Conservation (phyloP, 1,140 invertebrate species). For the Coenobita brevimanus region DNA sequence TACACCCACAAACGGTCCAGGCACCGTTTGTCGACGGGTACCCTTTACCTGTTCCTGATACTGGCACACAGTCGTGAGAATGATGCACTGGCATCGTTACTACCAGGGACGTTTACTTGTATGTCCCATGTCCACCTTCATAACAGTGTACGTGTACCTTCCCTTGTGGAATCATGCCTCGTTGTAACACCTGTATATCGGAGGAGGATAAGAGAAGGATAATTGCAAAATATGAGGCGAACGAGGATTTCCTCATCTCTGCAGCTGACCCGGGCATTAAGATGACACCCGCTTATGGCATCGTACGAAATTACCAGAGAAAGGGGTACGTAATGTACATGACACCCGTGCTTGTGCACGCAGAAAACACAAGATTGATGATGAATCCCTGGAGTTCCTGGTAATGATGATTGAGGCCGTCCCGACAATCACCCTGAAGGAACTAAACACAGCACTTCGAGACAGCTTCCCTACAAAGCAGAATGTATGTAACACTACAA, state of each 20-base stretch:
- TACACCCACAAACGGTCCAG: no score
- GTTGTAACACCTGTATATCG: background rate
- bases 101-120: no score
- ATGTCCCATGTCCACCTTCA: no score
- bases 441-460: conserved; percentile 1
- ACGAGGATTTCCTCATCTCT: conserved; percentile 24
- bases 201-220: conserved; percentile 27
- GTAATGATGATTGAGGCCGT: conserved; percentile 10
- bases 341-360: background rate
- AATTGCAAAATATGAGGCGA: conserved; percentile 27
- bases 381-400: conserved; percentile 23
- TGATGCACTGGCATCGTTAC: no score
- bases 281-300: background rate
- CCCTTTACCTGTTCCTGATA: no score
- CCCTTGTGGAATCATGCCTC: conserved; percentile 6
- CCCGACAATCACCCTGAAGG: conserved; percentile 6
- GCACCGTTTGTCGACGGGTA: no score
- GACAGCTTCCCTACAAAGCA: background rate
- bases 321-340: background rate
- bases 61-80: no score
- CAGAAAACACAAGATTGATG: background rate
- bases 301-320: background rate
- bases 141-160: background rate
- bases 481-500: background rate
- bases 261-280: conserved; percentile 18